These are phyloP conservation scores for Taxidea taxus DNA, from an alignment of 2,113 vertebrate species.

Conservation along the genomic window DNA sequence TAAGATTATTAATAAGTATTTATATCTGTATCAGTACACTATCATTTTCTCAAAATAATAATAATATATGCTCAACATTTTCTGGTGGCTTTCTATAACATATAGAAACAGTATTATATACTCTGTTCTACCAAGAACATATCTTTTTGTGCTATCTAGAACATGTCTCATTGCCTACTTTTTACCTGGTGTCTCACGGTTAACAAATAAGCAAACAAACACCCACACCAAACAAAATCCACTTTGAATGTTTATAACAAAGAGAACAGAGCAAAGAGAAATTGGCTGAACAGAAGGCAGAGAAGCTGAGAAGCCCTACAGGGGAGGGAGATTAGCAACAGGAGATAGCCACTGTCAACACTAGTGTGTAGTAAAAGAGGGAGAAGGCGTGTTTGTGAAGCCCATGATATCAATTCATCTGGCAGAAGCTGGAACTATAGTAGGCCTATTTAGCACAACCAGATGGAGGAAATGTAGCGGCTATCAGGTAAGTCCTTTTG, in stretches of 20 bases:
- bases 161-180: not conserved
- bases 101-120: not conserved
- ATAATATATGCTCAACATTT: not conserved
- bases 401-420: rapidly evolving
- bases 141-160: not conserved
- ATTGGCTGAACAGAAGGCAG: not conserved
- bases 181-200: not conserved
- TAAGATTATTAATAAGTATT: not conserved
- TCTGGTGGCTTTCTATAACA: not conserved
- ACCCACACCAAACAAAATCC: not conserved
- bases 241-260: not conserved
- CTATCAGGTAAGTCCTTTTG: not conserved
- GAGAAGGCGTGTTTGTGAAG: not conserved
- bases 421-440: not conserved
- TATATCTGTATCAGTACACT: not conserved
- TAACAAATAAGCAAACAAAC: not conserved
- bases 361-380: not conserved
- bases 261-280: not conserved
- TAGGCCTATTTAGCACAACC: not conserved
- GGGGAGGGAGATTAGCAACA: not conserved
- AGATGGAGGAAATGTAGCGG: not conserved
- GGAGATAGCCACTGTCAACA: not conserved
- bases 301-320: not conserved
- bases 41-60: not conserved
- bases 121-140: not conserved